A percentile compares a stretch with the other conserved stretches of the same genome.
phyloP scores from a whole-genome alignment of 2,797 vertebrate genomes.

The Typhlichthys subterraneus region DNA sequence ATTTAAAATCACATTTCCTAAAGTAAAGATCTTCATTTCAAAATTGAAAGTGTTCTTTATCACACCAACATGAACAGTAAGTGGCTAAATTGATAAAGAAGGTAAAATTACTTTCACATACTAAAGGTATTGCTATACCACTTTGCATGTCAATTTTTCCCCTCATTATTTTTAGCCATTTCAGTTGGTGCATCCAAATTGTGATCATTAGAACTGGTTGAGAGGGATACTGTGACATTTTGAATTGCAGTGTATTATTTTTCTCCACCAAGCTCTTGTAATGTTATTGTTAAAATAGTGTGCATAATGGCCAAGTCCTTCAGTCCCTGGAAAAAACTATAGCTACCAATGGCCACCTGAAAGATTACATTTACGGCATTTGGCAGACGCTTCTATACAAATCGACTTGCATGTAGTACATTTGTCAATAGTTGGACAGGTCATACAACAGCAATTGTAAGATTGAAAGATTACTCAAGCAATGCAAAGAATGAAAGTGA shows the following conservation, averaged over 20 bases:
- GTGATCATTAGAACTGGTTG: neutral
- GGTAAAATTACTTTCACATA: neutral
- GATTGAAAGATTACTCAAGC: no score
- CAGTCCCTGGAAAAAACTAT: neutral
- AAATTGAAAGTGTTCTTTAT: no score
- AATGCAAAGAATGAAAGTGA: no score
- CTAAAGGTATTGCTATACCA: neutral
- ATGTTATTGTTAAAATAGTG: neutral
- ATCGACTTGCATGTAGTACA: no score
- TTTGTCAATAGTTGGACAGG: no score
- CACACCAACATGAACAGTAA: neutral
- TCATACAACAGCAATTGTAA: no score
- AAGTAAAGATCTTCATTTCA: no score
- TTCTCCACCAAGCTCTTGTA: neutral
- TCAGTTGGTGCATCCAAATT: neutral
- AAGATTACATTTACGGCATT: no score
- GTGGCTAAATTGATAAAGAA: neutral
- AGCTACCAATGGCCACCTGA: no score
- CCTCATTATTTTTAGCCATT: neutral
- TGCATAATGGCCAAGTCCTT: neutral
- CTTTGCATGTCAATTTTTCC: neutral
- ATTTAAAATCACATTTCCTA: no score
- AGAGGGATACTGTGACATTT: neutral
- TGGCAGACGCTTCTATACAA: no score
- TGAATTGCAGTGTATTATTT: neutral